phyloP scores from a whole-genome alignment of 2,113 vertebrate genomes.

The Mormyrus iriodes region DNA sequence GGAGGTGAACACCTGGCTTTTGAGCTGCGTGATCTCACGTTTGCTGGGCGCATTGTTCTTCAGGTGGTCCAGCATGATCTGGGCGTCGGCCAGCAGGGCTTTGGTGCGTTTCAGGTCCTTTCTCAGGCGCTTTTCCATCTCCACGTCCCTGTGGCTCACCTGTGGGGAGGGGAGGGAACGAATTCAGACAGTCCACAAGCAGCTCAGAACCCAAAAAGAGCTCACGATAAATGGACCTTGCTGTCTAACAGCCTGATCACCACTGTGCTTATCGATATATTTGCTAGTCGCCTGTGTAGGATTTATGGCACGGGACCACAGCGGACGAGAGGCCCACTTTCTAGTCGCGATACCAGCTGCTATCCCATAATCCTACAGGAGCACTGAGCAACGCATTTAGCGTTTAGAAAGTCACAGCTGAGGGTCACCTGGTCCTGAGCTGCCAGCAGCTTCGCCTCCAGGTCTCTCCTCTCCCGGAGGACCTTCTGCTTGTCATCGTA shows the following conservation, averaged over 20 bases:
- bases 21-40: constrained; percentile 90
- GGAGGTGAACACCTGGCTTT: constrained; percentile 77
- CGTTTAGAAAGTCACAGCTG: neutral
- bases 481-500: constrained; percentile 96
- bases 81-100: constrained; percentile 83
- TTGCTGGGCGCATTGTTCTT: constrained; percentile 96
- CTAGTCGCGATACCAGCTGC: neutral
- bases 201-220: neutral
- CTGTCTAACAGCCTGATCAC: neutral
- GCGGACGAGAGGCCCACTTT: neutral
- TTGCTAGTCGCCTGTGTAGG: neutral
- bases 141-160: constrained; percentile 81
- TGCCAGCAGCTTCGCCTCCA: constrained; percentile 76
- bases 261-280: neutral
- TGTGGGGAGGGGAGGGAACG: constrained; percentile 37
- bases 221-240: neutral
- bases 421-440: constrained; percentile 78
- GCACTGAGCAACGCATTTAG: neutral
- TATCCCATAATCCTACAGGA: neutral
- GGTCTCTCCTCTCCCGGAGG: constrained; percentile 82
- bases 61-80: constrained; percentile 97
- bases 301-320: neutral
- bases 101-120: constrained; percentile 95
- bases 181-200: neutral
- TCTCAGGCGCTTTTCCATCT: constrained; percentile 84